These are phyloP conservation scores for Umimayanthus chanpuru DNA, from an alignment of 92 coral and sea anemone species.

Conservation along the genomic window DNA sequence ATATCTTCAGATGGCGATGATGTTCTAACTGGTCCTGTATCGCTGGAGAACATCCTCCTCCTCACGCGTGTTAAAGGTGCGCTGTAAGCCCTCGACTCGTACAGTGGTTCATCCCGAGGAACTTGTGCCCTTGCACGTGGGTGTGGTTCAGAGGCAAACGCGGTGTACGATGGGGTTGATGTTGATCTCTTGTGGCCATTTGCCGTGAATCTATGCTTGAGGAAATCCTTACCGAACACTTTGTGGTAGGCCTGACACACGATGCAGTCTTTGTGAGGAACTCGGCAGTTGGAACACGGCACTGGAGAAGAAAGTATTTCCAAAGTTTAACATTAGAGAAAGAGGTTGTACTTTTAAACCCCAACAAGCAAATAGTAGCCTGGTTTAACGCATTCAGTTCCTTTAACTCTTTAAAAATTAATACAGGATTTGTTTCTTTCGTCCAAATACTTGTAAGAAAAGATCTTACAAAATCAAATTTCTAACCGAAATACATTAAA, in stretches of 20 bases:
- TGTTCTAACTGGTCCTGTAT: slow-evolving; percentile 58
- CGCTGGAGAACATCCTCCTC: slow-evolving; percentile 59
- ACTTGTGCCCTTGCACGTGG: slow-evolving; percentile 64
- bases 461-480: no score
- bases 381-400: no score
- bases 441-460: no score
- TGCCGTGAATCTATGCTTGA: slow-evolving; percentile 84
- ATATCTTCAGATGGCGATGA: slow-evolving; percentile 73
- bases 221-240: slow-evolving; percentile 91
- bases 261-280: slow-evolving; percentile 93
- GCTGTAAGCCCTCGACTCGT: slow-evolving; percentile 91
- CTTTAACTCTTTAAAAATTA: no score
- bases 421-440: no score
- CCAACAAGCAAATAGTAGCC: no score
- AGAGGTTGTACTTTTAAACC: background rate
- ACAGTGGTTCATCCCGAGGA: slow-evolving; percentile 74
- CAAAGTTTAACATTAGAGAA: background rate
- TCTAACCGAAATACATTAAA: no score
- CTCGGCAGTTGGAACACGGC: slow-evolving; percentile 89
- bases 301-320: slow-evolving; percentile 48
- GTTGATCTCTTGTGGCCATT: slow-evolving; percentile 67
- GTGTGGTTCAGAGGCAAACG: slow-evolving; percentile 80
- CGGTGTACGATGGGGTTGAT: slow-evolving; percentile 75
- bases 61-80: slow-evolving; percentile 82
- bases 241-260: slow-evolving; percentile 96